Evolutionary conservation across 2,888 invertebrate species (phyloP).

Genomic region (Clunio marinus): DNA sequence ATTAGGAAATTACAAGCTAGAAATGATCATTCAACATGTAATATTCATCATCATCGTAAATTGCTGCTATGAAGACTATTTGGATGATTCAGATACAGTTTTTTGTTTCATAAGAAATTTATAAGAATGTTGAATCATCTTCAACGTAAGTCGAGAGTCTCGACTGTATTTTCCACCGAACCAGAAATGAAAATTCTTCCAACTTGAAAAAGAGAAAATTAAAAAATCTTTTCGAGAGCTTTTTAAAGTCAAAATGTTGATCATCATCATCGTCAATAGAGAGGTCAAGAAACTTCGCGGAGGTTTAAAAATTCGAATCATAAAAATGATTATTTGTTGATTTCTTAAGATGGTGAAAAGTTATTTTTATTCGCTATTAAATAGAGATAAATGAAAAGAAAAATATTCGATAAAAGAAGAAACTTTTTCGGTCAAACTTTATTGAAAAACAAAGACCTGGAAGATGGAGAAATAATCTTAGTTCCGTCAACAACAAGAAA

Average conservation of each 20-base stretch:
- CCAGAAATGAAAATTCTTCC: neutral
- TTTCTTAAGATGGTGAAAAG: neutral
- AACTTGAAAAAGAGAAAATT: neutral
- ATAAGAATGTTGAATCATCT: too few species aligned
- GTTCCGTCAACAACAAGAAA: neutral
- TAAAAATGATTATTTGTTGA: neutral
- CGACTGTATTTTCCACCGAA: neutral
- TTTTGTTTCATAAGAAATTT: too few species aligned
- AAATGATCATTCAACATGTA: too few species aligned
- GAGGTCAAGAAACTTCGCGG: neutral
- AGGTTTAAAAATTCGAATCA: neutral
- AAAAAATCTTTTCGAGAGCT: neutral
- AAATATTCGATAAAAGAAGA: too few species aligned
- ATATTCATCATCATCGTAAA: too few species aligned
- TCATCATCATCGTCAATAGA: neutral
- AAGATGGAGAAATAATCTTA: too few species aligned
- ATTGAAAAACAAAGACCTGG: slow-evolving; percentile 6
- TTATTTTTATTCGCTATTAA: neutral
- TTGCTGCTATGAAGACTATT: too few species aligned
- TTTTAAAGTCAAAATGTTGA: neutral
- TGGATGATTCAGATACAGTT: too few species aligned
- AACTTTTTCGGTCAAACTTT: slow-evolving; percentile 9
- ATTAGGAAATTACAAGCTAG: slow-evolving; percentile 13
- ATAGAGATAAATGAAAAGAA: neutral
- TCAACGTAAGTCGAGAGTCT: neutral